These are phyloP conservation scores for Chymomyza caudatula DNA, from an alignment of 2,888 invertebrate genomes.

Conservation along the genomic window DNA sequence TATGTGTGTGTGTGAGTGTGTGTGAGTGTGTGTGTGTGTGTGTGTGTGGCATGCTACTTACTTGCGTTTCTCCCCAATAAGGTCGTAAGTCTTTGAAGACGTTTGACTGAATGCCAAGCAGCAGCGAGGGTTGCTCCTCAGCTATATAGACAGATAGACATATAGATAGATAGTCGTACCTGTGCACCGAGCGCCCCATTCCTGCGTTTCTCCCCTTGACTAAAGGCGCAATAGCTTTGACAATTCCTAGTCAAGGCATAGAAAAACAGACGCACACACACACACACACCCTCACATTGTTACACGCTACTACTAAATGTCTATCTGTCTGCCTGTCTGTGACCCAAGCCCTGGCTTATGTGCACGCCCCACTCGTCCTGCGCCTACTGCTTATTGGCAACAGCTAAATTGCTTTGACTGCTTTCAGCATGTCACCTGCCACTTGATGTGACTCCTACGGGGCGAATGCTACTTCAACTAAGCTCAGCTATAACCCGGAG, in stretches of 20 bases:
- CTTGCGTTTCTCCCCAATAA: conserved; percentile 48
- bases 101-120: conserved; percentile 23
- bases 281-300: background rate
- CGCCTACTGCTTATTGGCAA: background rate
- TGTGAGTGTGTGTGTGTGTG: conserved; percentile 11
- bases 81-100: conserved; percentile 58
- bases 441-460: conserved; percentile 25
- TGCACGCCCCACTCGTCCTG: background rate
- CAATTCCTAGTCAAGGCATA: conserved; percentile 40
- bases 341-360: background rate
- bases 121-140: background rate
- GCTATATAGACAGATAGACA: background rate
- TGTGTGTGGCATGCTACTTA: conserved; percentile 14
- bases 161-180: background rate
- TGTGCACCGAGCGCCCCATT: background rate
- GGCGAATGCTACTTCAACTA: background rate
- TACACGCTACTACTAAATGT: background rate
- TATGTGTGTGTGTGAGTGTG: conserved; percentile 16
- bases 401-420: conserved; percentile 30
- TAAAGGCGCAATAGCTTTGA: conserved; percentile 38
- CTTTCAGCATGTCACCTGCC: conserved; percentile 32
- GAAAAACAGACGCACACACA: conserved; percentile 8
- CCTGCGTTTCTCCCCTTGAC: background rate
- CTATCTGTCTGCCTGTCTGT: background rate
- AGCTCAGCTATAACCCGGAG: background rate